Evolutionary conservation across 2,888 invertebrate species (phyloP).

Genomic region (Xanthia icteritia): DNA sequence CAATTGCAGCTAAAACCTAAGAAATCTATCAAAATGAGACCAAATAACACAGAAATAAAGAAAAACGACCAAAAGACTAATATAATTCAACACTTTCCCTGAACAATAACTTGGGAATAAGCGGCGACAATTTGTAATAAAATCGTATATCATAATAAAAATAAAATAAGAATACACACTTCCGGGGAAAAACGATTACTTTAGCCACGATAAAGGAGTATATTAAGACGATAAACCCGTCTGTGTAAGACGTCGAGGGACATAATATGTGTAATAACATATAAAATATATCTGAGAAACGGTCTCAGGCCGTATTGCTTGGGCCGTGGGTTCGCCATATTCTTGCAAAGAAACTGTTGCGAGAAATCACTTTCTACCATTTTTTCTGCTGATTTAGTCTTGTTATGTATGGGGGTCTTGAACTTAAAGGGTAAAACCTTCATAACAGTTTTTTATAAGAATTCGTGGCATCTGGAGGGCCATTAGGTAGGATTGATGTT

Average conservation of each 20-base stretch:
- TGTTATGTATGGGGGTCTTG: constrained; percentile 44
- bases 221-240: constrained; percentile 66
- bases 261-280: constrained; percentile 65
- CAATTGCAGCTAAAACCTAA: neutral
- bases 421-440: constrained; percentile 38
- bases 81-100: constrained; percentile 38
- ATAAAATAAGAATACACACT: constrained; percentile 64
- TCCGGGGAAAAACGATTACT: constrained; percentile 60
- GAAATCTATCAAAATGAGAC: neutral
- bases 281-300: constrained; percentile 60
- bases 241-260: constrained; percentile 49
- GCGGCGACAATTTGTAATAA: constrained; percentile 60
- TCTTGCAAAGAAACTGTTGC: constrained; percentile 48
- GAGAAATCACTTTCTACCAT: constrained; percentile 57
- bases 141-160: constrained; percentile 61
- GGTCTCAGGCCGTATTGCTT: constrained; percentile 46
- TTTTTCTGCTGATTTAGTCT: constrained; percentile 55
- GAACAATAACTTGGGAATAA: constrained; percentile 51
- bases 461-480: constrained; percentile 18
- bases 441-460: constrained; percentile 31
- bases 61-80: constrained; percentile 24
- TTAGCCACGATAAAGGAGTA: constrained; percentile 59
- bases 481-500: constrained; percentile 6
- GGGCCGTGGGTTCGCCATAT: constrained; percentile 48
- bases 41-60: constrained; percentile 25